Base-by-base conservation (phyloP, 2,888 invertebrate species). In the Athripsodes cinereus region DNA sequence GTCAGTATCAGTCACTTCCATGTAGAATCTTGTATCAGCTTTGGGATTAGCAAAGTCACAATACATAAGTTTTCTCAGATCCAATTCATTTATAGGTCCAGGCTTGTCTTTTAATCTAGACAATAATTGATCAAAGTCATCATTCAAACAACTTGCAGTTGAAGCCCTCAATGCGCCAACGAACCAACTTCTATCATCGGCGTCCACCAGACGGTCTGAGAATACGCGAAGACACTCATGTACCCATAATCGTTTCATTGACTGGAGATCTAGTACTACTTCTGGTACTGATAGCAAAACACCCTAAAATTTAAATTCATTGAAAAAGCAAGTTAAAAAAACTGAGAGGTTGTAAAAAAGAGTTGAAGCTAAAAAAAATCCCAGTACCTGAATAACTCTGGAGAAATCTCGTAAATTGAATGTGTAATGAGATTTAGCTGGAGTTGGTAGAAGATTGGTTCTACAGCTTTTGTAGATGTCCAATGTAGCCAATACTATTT, bases 41-140 rank as follows among this genome's bases (percentile, higher is more conserved):
- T 96, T 96, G 0, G 94, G 92, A 75, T 97, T 96, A 0, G 90
- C 88, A 70, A 97, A 97, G 72, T 97, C 96, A 70, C 97, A 97
- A 72, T 91, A 97, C 59, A 97, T 84, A 61, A 97, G 77, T 66
- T 87, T 89, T 57, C 96, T 82, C 6, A 96, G 77, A 70, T 96
- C 91, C 18, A 78, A 77, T 69, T 95, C 94, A 1, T 86, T 86
- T 52, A 96, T 81, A 84, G 85, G 66, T 34, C 34, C 57, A 5
- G 34, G 48, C 22, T 54, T 64, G 46, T 73, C 69, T 55, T 81
- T 76, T 1, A 95, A 74, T 60, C 91, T 82, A 2, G 75, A 72
- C 55, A 96, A 88, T 69, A 96, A 78, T 2, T 71, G 69, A 64
- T 88, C 82, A 62, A 93, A 82, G 64, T 86, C 75, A 40, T 86